Evolutionary conservation across 2,888 invertebrate genomes (phyloP), one percentile per base, ranked within the genome.

Genomic region (Tridacna crocea): DNA sequence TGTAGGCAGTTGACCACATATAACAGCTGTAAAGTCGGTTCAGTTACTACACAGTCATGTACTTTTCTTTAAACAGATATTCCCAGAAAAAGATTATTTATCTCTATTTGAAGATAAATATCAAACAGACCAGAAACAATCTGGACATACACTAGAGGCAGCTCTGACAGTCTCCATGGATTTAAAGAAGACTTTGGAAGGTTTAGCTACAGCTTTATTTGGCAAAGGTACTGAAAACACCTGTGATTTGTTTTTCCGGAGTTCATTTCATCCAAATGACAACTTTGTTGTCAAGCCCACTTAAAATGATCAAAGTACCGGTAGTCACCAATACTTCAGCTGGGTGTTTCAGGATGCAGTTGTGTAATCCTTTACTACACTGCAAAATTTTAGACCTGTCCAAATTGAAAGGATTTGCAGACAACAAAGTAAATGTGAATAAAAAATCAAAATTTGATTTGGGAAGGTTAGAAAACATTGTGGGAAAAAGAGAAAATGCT

Each of bases 101-200:
- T 81, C 85, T 8, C 72, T 93, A 68, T 93, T 93, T 91, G 93
- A 93, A 70, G 79, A 89, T 70, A 92, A 94, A 78, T 90, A 92
- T 84, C 92, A 93, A 89, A 94, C 85, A 82, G 82, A 93, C 10
- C 95, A 96, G 70, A 98, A 98, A 94, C 99, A 99, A 94, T 96
- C 96, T 26, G 96, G 96, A 88, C 98, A 99, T 93, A 97, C 97
- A 0, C 94, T 97, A 83, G 98, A 98, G 94, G 97, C 98, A 0
- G 96, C 97, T 0, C 97, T 97, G 94, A 94, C 98, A 47, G 96
- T 98, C 95, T 98, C 98, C 93, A 95, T 96, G 89, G 97, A 98
- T 92, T 95, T 99, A 85, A 99, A 99, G 94, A 95, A 95, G 2
- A 96, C 97, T 75, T 95, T 99, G 0, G 95, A 96, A 75, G 97